A percentile compares a stretch with the other conserved stretches of the same genome.
phyloP scores from a whole-genome alignment of 1,140 invertebrate species.

The Homalodisca vitripennis region DNA sequence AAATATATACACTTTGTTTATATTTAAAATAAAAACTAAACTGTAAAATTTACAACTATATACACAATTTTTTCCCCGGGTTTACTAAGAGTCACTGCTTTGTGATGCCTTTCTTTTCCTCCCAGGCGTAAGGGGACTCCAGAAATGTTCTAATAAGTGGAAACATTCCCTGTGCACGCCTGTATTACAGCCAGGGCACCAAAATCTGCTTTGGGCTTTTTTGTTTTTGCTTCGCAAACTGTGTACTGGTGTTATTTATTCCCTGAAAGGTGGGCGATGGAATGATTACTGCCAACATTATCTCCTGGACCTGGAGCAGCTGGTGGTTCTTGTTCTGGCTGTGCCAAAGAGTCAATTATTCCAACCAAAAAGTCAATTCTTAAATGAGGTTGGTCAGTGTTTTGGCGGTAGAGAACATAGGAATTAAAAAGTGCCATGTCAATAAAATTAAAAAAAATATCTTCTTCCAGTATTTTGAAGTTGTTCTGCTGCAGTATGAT shows the following conservation, averaged over 20 bases:
- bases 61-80: no score
- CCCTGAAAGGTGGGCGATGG: background rate
- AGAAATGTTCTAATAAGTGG: conserved; percentile 27
- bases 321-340: background rate
- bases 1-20: no score
- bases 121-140: background rate
- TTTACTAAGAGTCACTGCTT: no score
- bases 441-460: background rate
- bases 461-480: conserved; percentile 14
- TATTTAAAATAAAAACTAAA: no score
- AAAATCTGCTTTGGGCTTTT: conserved; percentile 10
- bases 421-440: background rate
- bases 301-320: background rate
- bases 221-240: conserved; percentile 9
- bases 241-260: background rate
- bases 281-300: no score
- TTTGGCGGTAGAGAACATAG: background rate
- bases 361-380: background rate
- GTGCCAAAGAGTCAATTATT: conserved; percentile 5
- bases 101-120: no score
- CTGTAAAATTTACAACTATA: no score
- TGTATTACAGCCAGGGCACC: conserved; percentile 25
- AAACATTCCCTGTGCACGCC: conserved; percentile 21
- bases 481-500: conserved; percentile 1
- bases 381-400: conserved; percentile 14